Evolutionary conservation across 2,113 vertebrate species (phyloP), one percentile per base, ranked within the genome.

Genomic region (Pseudopodoces humilis): DNA sequence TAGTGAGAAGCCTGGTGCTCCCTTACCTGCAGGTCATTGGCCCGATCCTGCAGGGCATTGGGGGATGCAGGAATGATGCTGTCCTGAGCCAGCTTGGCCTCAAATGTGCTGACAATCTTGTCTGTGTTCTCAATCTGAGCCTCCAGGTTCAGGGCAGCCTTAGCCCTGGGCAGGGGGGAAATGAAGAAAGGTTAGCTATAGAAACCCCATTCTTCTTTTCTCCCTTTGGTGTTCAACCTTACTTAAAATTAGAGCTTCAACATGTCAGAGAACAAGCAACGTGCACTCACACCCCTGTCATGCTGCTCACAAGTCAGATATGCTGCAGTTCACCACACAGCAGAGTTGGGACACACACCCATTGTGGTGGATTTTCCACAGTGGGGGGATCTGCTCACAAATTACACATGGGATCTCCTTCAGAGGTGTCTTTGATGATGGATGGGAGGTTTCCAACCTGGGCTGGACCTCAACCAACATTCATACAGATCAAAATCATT

Each of bases 71-170:
- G 96, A 70, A 99, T 91, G 41, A 98, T 94, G 27, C 97, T 94
- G 47, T 99, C 99, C 86, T 98, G 96, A 31, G 97, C 98, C 96
- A 99, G 97, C 64, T 96, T 92, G 56, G 98, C 97, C 97, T 99
- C 99, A 85, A 99, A 99, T 0, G 91, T 98, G 76, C 96, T 98
- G 60, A 99, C 96, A 23, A 98, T 95, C 86, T 97, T 98, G 37
- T 99, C 98, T 12, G 98, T 98, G 22, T 98, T 99, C 86, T 96
- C 98, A 49, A 99, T 99, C 95, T 99, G 98, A 85, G 59, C 98
- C 95, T 99, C 98, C 96, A 99, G 96, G 43, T 98, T 98, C 79
- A 99, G 97, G n/a, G 98, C 98, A 27, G 99, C 98, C 77, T 98
- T 98, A 50, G 98, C 98, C 95, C 99, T 99, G 86, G 83, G 56